Conservation (phyloP, 2,797 vertebrate species). For the Sylvia borin region DNA sequence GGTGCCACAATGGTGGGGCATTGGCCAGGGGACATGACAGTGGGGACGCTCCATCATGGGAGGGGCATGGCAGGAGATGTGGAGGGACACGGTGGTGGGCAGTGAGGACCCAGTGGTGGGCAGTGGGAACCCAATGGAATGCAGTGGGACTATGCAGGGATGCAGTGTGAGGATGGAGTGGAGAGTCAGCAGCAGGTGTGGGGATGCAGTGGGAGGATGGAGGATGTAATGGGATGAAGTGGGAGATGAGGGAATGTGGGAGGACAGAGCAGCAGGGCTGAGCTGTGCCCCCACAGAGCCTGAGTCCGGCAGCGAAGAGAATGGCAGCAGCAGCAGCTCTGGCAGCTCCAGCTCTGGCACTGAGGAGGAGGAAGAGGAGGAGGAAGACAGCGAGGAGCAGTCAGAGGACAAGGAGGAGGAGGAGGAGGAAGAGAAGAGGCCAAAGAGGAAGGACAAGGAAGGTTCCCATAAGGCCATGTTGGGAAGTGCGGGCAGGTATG, state of each 20-base stretch:
- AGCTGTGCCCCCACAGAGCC: conserved; percentile 77
- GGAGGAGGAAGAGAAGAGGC: conserved; percentile 77
- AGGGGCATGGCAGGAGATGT: background rate
- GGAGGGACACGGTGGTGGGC: background rate
- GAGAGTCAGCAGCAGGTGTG: background rate
- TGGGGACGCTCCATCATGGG: background rate
- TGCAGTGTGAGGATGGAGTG: background rate
- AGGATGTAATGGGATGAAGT: background rate
- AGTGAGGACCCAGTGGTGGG: background rate
- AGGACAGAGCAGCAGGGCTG: background rate
- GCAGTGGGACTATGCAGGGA: background rate
- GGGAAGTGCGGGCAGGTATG: conserved; percentile 74
- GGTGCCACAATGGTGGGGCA: background rate
- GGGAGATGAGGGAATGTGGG: background rate
- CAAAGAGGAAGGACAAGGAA: conserved; percentile 78
- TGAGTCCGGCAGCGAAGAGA: conserved; percentile 84
- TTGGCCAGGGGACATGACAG: background rate
- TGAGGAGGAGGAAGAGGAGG: conserved; percentile 82
- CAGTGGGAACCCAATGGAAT: background rate
- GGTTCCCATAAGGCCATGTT: conserved; percentile 61
- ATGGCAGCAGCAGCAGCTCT: conserved; percentile 75
- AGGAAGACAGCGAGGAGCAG: conserved; percentile 81
- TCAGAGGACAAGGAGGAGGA: conserved; percentile 81
- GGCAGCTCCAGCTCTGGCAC: conserved; percentile 83
- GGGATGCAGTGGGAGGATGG: background rate